Conservation (phyloP, 2,797 vertebrate species). For the Oreortyx pictus region DNA sequence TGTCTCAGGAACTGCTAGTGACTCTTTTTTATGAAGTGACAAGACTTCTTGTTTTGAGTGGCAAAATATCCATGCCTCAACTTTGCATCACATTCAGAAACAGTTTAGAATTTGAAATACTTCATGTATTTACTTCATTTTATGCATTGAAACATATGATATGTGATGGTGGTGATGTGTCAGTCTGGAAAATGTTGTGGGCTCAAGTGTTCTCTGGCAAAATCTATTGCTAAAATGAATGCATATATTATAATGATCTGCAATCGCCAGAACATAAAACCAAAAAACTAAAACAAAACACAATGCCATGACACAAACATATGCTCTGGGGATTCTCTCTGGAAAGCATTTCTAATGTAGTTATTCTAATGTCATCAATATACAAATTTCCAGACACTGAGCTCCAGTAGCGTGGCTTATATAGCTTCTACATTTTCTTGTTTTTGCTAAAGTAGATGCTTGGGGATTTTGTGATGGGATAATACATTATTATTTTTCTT, state of each 20-base stretch:
- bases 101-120: neutral
- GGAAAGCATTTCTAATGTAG: neutral
- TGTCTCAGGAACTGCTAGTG: neutral
- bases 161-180: neutral
- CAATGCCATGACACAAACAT: neutral
- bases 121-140: neutral
- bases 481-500: neutral
- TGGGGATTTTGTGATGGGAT: neutral
- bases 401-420: neutral
- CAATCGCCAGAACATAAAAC: neutral
- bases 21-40: neutral
- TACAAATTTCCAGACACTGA: conserved; percentile 11
- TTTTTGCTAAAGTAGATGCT: neutral
- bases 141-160: neutral
- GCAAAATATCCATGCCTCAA: neutral
- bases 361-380: conserved; percentile 6
- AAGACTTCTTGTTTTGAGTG: neutral
- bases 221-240: neutral
- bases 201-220: neutral
- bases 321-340: neutral
- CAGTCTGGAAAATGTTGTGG: neutral
- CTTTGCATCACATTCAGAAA: neutral
- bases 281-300: neutral
- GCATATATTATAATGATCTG: neutral
- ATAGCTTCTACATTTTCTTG: neutral